Conservation (phyloP, 2,113 vertebrate genomes). For the Rynchops niger region DNA sequence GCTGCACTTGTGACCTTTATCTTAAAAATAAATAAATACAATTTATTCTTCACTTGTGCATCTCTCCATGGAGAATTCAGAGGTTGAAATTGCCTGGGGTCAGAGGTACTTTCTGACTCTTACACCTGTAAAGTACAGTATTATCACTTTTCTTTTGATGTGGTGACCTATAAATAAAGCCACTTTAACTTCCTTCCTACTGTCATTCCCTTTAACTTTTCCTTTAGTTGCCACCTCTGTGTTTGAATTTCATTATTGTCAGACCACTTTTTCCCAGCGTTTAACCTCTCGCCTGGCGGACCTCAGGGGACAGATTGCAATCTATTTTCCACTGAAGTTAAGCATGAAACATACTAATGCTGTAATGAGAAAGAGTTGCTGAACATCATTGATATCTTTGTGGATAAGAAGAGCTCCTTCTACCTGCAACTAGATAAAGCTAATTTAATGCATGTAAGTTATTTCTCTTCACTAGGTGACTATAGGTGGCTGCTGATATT, state of each 20-base stretch:
- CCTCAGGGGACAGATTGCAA: background rate
- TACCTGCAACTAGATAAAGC: background rate
- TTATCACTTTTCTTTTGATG: background rate
- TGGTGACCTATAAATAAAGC: background rate
- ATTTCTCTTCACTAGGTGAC: background rate
- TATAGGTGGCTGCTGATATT: background rate
- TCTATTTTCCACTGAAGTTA: constrained; percentile 33
- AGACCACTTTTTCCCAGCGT: background rate
- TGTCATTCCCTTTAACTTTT: background rate
- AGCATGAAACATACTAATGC: background rate
- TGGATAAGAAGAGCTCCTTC: background rate
- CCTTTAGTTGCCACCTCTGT: background rate
- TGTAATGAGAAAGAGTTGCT: background rate
- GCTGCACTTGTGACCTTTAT: background rate
- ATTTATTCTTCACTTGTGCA: background rate
- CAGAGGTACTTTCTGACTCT: background rate
- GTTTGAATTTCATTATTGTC: constrained; percentile 14
- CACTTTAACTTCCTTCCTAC: background rate
- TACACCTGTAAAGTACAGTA: background rate
- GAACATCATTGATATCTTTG: background rate
- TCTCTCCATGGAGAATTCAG: background rate
- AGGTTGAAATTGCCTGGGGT: background rate
- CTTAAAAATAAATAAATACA: background rate
- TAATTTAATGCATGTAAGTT: background rate
- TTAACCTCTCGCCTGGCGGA: background rate